phyloP scores from a whole-genome alignment of 2,113 vertebrate genomes.

The Tachycineta bicolor region DNA sequence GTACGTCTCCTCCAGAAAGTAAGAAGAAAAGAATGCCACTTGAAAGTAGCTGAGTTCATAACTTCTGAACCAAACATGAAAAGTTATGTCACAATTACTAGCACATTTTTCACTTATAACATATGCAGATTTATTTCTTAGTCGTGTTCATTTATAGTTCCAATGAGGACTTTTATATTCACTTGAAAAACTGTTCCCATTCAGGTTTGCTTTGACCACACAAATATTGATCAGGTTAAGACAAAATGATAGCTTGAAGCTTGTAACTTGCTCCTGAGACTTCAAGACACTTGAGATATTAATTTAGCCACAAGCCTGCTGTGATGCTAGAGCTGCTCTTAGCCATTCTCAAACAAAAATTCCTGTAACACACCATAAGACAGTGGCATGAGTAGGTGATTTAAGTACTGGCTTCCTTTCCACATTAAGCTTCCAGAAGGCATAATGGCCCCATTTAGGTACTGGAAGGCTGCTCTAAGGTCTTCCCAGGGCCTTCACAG shows the following conservation, averaged over 20 bases:
- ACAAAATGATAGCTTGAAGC: neutral
- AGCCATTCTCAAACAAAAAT: neutral
- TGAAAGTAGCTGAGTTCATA: neutral
- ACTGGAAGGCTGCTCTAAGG: neutral
- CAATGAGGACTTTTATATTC: neutral
- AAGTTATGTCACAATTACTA: neutral
- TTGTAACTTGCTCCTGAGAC: neutral
- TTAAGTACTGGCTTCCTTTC: neutral
- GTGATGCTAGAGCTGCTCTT: neutral
- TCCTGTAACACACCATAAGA: neutral
- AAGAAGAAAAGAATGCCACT: neutral
- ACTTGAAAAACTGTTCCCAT: neutral
- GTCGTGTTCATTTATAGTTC: neutral
- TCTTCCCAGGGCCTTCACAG: neutral
- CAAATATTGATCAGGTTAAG: neutral
- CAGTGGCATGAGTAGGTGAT: neutral
- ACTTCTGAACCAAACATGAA: neutral
- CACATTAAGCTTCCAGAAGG: neutral
- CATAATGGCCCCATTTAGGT: fast-evolving
- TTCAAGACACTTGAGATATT: neutral
- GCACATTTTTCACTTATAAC: neutral
- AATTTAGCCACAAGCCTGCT: neutral
- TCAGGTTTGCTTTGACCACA: neutral
- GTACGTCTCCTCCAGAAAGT: neutral
- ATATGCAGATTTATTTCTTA: neutral